Percentiles rank a stretch among this genome's conserved stretches.
Conservation (phyloP, 2,113 vertebrate genomes). For the Ardeotis arabs region DNA sequence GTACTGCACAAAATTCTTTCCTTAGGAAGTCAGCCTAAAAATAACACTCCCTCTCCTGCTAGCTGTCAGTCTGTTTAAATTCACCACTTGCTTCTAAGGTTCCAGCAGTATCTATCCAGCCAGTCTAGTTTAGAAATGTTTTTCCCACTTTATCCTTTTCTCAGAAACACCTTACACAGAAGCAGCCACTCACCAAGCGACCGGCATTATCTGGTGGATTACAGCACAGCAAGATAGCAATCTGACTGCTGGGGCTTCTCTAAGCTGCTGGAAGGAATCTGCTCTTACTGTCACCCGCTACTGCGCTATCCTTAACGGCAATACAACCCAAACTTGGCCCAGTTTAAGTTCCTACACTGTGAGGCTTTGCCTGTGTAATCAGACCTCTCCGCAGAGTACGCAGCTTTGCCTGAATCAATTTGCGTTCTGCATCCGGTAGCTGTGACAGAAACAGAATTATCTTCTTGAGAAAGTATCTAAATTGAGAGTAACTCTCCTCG, state of each 20-base stretch:
- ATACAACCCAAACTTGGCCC: background rate
- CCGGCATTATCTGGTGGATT: background rate
- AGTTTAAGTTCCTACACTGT: background rate
- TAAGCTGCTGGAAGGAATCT: background rate
- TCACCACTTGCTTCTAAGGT: background rate
- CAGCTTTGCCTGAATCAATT: background rate
- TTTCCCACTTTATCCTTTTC: background rate
- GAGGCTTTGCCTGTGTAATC: background rate
- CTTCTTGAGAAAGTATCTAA: background rate
- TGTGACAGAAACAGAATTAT: background rate
- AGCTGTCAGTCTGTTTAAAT: background rate
- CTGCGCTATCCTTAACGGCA: background rate
- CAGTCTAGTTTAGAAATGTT: background rate
- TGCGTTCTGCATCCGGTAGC: background rate
- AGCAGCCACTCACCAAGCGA: background rate
- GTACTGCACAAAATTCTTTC: background rate
- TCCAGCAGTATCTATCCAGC: background rate
- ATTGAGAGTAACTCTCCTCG: background rate
- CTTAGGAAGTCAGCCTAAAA: slow-evolving; percentile 22
- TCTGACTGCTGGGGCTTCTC: background rate
- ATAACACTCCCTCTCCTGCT: background rate
- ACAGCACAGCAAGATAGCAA: background rate
- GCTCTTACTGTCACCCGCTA: background rate
- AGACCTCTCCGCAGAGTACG: background rate
- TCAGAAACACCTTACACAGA: background rate